A percentile compares a stretch with the other conserved stretches of the same genome.
phyloP scores from a whole-genome alignment of 1,140 invertebrate species.

The Eubasilissa regina region DNA sequence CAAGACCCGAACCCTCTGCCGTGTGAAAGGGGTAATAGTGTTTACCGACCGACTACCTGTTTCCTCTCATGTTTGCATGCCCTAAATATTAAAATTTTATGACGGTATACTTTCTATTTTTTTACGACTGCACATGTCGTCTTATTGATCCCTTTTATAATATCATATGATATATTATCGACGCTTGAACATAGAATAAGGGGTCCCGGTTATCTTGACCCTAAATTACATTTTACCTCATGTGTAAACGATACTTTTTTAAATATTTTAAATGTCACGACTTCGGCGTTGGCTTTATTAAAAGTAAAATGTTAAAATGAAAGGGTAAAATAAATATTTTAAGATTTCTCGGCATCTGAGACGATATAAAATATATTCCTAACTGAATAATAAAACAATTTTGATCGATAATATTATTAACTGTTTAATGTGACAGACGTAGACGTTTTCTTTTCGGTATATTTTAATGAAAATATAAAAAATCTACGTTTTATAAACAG shows the following conservation, averaged over 20 bases:
- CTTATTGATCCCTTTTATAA: constrained; percentile 44
- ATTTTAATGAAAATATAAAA: not conserved
- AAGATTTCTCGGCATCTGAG: not conserved
- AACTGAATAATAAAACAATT: no score
- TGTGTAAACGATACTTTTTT: constrained; percentile 8
- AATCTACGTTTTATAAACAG: not conserved
- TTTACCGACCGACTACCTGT: constrained; percentile 51
- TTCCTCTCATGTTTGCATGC: constrained; percentile 48
- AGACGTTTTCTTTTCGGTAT: no score
- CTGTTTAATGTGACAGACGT: no score
- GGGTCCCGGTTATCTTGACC: constrained; percentile 31
- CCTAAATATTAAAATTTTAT: constrained; percentile 56
- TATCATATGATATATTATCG: constrained; percentile 38
- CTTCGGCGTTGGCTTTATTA: constrained; percentile 1
- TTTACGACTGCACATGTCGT: constrained; percentile 48
- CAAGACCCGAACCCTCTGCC: constrained; percentile 34
- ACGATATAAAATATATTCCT: no score
- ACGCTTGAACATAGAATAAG: constrained; percentile 18
- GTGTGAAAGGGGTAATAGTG: constrained; percentile 43
- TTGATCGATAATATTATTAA: no score
- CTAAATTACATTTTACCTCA: not conserved
- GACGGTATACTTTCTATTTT: constrained; percentile 55
- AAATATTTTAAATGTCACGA: not conserved
- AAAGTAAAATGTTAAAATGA: not conserved
- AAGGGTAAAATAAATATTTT: not conserved